Conservation (phyloP, 2,797 vertebrate species). For the Pseudotriccus pelzelni region DNA sequence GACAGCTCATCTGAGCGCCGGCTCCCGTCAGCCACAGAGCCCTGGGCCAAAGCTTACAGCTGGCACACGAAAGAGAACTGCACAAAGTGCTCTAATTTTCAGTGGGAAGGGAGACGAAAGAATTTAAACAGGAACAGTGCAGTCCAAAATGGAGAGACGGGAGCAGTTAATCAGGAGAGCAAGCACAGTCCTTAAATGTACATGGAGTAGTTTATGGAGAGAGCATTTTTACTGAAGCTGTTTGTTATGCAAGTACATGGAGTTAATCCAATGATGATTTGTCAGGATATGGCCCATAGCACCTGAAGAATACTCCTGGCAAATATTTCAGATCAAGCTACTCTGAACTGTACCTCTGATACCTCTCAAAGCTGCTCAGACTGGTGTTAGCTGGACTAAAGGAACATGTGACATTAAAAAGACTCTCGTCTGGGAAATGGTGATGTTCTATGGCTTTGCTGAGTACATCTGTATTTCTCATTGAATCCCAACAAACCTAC, state of each 20-base stretch:
- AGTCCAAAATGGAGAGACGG: not conserved
- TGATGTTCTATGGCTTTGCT: not conserved
- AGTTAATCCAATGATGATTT: not conserved
- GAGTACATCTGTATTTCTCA: not conserved
- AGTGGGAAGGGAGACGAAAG: not conserved
- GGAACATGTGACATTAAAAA: not conserved
- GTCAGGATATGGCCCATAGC: not conserved
- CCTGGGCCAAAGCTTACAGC: not conserved
- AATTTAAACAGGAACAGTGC: not conserved
- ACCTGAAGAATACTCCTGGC: slow-evolving; percentile 33
- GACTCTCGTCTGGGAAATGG: not conserved
- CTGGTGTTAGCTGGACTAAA: not conserved
- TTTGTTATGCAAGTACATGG: not conserved
- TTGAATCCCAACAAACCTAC: not conserved
- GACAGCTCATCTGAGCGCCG: rapidly evolving
- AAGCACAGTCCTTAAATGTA: not conserved
- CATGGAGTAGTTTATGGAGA: not conserved
- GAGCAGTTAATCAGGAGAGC: not conserved
- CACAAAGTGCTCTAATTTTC: not conserved
- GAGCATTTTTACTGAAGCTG: not conserved
- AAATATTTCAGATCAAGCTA: not conserved
- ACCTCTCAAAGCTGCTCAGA: not conserved
- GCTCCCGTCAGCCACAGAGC: not conserved
- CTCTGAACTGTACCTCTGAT: not conserved
- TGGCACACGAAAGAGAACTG: not conserved